Conservation (phyloP, 2,888 invertebrate species). For the Ormia ochracea region DNA sequence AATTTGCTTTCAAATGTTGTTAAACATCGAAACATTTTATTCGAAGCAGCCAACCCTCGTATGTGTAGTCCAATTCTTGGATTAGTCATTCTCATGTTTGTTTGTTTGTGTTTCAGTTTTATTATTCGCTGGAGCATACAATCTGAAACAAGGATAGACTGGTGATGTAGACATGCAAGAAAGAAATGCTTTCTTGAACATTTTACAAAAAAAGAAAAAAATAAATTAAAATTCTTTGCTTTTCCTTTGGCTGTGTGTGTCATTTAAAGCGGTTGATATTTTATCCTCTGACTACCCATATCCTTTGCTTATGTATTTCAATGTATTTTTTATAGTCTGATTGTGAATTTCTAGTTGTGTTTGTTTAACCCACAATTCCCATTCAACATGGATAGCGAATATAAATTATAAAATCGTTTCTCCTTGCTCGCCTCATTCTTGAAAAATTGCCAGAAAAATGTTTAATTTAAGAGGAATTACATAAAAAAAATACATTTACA, state of each 20-base stretch:
- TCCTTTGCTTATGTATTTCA: background rate
- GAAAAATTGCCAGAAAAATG: background rate
- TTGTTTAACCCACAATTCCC: constrained; percentile 39
- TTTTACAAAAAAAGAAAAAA: background rate
- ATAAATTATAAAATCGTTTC: constrained; percentile 4
- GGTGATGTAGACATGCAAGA: constrained; percentile 32
- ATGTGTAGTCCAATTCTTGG: background rate
- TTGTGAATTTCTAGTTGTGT: background rate
- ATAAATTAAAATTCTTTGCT: too few species aligned
- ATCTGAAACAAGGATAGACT: constrained; percentile 43
- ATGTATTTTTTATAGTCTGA: background rate
- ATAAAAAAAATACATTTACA: too few species aligned
- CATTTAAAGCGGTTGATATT: constrained; percentile 2
- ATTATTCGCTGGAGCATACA: constrained; percentile 30
- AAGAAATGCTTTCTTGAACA: constrained; percentile 32
- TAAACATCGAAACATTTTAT: too few species aligned
- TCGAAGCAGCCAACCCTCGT: too few species aligned
- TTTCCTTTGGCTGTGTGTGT: constrained; percentile 10
- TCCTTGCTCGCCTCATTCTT: background rate
- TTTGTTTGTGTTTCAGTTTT: background rate
- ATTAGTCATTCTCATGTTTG: background rate
- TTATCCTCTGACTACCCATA: background rate
- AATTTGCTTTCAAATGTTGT: too few species aligned
- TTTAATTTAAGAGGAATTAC: background rate
- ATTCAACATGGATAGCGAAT: background rate